A percentile compares a stretch with the other conserved stretches of the same genome.
These are phyloP conservation scores for Eledone cirrhosa DNA, from an alignment of 2,888 invertebrate genomes.

Conservation along the genomic window DNA sequence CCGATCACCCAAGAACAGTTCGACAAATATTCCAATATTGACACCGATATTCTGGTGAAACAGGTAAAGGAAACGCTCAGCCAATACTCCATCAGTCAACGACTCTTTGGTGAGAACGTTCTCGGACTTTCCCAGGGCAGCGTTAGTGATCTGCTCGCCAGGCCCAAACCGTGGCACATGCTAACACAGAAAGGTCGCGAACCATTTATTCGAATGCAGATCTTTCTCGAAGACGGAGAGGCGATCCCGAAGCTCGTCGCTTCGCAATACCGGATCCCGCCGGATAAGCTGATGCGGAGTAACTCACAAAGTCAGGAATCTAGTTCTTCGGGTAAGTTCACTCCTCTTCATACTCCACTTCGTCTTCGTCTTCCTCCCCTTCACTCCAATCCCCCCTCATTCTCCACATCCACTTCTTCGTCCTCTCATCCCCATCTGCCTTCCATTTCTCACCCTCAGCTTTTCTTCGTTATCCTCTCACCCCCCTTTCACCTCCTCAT, in stretches of 20 bases:
- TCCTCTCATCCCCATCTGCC: too few relatives aligned
- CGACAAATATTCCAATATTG: slow-evolving; percentile 95
- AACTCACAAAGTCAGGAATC: slow-evolving; percentile 39
- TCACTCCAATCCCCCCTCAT: too few relatives aligned
- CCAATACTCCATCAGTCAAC: slow-evolving; percentile 81
- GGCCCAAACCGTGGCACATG: slow-evolving; percentile 99
- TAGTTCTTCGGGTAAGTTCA: slow-evolving; percentile 32
- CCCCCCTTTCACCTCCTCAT: too few relatives aligned
- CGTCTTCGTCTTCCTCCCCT: background rate
- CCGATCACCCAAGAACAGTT: slow-evolving; percentile 99
- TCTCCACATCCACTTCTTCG: too few relatives aligned
- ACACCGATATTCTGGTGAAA: slow-evolving; percentile 97
- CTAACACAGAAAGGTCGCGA: slow-evolving; percentile 97
- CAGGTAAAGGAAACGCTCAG: slow-evolving; percentile 72
- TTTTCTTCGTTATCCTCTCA: too few relatives aligned
- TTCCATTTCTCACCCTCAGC: too few relatives aligned
- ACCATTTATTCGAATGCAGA: slow-evolving; percentile 73
- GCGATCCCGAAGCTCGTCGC: slow-evolving; percentile 94
- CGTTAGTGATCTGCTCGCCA: slow-evolving; percentile 93
- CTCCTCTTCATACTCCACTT: too few relatives aligned
- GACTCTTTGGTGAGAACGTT: slow-evolving; percentile 98
- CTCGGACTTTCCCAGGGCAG: slow-evolving; percentile 79
- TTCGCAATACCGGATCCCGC: slow-evolving; percentile 97
- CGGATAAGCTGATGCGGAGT: slow-evolving; percentile 93
- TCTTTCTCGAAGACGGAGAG: slow-evolving; percentile 95